Percentiles rank a stretch among this genome's conserved stretches.
These are phyloP conservation scores for Plemyria rubiginata DNA, from an alignment of 2,888 invertebrate genomes.

Conservation along the genomic window DNA sequence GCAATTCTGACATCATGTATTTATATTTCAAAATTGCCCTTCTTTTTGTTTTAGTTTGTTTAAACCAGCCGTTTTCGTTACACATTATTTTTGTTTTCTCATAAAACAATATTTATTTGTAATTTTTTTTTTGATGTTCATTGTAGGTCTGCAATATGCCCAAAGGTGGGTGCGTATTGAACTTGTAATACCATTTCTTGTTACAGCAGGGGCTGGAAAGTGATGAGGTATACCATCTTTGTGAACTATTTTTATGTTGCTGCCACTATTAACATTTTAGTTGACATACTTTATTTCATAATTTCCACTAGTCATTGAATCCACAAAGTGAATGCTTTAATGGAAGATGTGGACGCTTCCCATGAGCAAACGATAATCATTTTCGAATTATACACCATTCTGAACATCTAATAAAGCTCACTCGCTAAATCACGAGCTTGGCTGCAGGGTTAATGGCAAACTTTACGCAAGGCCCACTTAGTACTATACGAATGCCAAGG, in stretches of 20 bases:
- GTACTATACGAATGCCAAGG: slow-evolving; percentile 32
- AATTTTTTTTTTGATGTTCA: slow-evolving; percentile 58
- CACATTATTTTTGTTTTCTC: slow-evolving; percentile 38
- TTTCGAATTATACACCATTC: slow-evolving; percentile 67
- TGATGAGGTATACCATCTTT: slow-evolving; percentile 92
- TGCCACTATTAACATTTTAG: slow-evolving; percentile 83
- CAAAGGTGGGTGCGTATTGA: slow-evolving; percentile 85
- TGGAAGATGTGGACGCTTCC: slow-evolving; percentile 83
- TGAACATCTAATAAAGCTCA: slow-evolving; percentile 64
- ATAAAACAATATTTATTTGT: slow-evolving; percentile 54
- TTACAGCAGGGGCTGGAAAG: slow-evolving; percentile 96
- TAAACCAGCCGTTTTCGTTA: slow-evolving; percentile 33
- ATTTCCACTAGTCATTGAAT: slow-evolving; percentile 79
- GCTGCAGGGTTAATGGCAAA: slow-evolving; percentile 46
- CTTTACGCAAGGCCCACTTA: slow-evolving; percentile 38
- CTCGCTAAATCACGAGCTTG: slow-evolving; percentile 74
- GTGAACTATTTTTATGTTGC: slow-evolving; percentile 84
- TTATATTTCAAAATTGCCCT: slow-evolving; percentile 36
- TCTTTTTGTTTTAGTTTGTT: slow-evolving; percentile 38
- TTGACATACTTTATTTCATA: slow-evolving; percentile 79
- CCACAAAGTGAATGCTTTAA: slow-evolving; percentile 80
- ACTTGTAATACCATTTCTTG: slow-evolving; percentile 86
- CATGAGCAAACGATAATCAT: slow-evolving; percentile 74
- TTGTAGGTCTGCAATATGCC: slow-evolving; percentile 69
- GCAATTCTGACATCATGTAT: slow-evolving; percentile 42